phyloP scores from a whole-genome alignment of 1,140 invertebrate genomes.

The Hormaphis cornu region DNA sequence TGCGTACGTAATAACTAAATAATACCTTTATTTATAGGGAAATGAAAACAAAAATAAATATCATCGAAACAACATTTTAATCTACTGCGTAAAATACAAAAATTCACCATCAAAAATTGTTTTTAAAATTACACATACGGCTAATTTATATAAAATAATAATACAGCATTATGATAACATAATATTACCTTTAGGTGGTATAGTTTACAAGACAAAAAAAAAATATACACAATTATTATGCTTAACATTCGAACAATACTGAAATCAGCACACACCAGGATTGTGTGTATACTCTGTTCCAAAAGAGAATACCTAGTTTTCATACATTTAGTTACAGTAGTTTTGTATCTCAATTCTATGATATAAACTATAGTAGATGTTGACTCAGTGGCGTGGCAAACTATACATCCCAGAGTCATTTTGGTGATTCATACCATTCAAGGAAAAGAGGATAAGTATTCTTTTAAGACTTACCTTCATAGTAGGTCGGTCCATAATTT shows the following conservation, averaged over 20 bases:
- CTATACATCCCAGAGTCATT: too few relatives aligned
- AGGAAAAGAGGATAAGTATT: too few relatives aligned
- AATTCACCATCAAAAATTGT: neutral
- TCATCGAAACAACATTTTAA: constrained; percentile 5
- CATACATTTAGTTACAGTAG: too few relatives aligned
- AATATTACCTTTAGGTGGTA: constrained; percentile 16
- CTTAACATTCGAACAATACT: constrained; percentile 14
- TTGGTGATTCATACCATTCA: too few relatives aligned
- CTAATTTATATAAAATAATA: constrained; percentile 24
- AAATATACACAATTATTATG: constrained; percentile 2
- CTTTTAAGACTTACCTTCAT: too few relatives aligned
- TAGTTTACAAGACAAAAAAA: constrained; percentile 21
- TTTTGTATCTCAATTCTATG: too few relatives aligned
- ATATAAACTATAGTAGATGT: too few relatives aligned
- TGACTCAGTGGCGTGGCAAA: too few relatives aligned
- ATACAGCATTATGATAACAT: constrained; percentile 14
- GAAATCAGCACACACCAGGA: neutral
- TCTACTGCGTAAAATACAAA: constrained; percentile 27
- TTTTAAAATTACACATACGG: constrained; percentile 1
- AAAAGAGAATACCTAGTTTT: too few relatives aligned
- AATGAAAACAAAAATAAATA: constrained; percentile 2
- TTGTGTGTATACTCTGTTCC: neutral
- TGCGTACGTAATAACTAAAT: too few relatives aligned
- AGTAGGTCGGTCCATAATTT: too few relatives aligned
- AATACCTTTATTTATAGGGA: neutral